Evolutionary conservation across 2,113 vertebrate genomes (phyloP), one percentile per base, ranked within the genome.

Genomic region (Falcunculus frontatus): DNA sequence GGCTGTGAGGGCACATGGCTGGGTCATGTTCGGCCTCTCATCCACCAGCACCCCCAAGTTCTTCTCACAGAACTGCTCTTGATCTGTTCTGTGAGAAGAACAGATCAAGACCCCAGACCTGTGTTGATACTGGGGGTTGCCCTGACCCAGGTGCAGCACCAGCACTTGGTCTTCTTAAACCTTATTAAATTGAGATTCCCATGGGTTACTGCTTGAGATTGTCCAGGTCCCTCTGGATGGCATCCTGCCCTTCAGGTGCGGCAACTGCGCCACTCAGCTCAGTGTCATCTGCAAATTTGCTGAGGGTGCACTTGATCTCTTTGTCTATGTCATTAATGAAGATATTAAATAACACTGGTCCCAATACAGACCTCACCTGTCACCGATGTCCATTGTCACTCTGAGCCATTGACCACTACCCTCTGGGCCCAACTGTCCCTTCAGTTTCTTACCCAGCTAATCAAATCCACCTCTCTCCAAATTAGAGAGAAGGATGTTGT

Each of bases 61-160:
- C 68, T 59, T n/a, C 52, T 44, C 0, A 0, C 44, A 39, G 68
- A 2, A 4, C 23, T 52, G 37, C 37, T n/a, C 33, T 74, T 0
- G 11, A 25, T 52, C 29, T 74, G 19, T n/a, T 30, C 37, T n/a
- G n/a, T n/a, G n/a, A n/a, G n/a, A n/a, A n/a, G n/a, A n/a, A n/a
- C n/a, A n/a, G n/a, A n/a, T n/a, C n/a, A n/a, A n/a, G n/a, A n/a
- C 16, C 8, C 27, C 37, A 59, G 23, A n/a, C 52, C 39, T 1
- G 1, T n/a, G 39, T 3, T 25, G 39, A 30, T 18, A 3, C 2
- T 0, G 1, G 46, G 17, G 3, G 6, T 10, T 53, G 39, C 19
- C 39, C 46, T 37, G 20, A 53, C 7, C 3, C 19, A 39, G 33
- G 16, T 26, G 4, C 25, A 65, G 60, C 15, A 10, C 18, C 70